These are phyloP conservation scores for Sapayoa aenigma DNA, from an alignment of 2,113 vertebrate genomes.

Conservation along the genomic window DNA sequence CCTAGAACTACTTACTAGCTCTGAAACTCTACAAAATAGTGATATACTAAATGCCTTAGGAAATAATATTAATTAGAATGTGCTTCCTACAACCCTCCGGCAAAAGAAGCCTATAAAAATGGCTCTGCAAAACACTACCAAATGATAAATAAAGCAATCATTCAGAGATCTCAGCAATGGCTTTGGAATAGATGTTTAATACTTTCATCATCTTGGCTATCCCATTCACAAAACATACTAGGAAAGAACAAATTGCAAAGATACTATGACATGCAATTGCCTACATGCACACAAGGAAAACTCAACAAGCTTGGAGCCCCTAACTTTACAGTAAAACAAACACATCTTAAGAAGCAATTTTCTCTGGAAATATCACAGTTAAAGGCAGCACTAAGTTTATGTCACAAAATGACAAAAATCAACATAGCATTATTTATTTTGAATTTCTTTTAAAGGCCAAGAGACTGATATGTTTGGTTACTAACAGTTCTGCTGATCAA, in stretches of 20 bases:
- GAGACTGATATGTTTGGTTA: not conserved
- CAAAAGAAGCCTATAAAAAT: not conserved
- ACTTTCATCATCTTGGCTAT: not conserved
- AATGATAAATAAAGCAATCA: not conserved
- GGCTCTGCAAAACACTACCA: not conserved
- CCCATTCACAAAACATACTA: not conserved
- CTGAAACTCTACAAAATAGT: not conserved
- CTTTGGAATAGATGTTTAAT: not conserved
- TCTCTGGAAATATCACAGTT: conserved; percentile 18
- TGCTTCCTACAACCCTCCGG: not conserved
- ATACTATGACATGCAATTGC: not conserved
- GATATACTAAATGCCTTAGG: not conserved
- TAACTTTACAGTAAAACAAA: not conserved
- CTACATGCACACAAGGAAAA: not conserved
- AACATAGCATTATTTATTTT: not conserved
- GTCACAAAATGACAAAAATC: not conserved
- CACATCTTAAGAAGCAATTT: not conserved
- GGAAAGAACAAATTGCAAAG: conserved; percentile 2
- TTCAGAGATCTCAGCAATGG: not conserved
- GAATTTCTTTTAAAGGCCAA: conserved; percentile 4
- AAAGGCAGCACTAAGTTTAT: conserved; percentile 19
- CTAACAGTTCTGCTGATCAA: not conserved
- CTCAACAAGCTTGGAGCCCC: not conserved
- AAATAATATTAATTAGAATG: not conserved
- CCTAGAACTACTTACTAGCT: not conserved